Percentiles rank a stretch among this genome's conserved stretches.
Conservation (phyloP, 2,888 invertebrate genomes). For the Diaprepes abbreviatus region DNA sequence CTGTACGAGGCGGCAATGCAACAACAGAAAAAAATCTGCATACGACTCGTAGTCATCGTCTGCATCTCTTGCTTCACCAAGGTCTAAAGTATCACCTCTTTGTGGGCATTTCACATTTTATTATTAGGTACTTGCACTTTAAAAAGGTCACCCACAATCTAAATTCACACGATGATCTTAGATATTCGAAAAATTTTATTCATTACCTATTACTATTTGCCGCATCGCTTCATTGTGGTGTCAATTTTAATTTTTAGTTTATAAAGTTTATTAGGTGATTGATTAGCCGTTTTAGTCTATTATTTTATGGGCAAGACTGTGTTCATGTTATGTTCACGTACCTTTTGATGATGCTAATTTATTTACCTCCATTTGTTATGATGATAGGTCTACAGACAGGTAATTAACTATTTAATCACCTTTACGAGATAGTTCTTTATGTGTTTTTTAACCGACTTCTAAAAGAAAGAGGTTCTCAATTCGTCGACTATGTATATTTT, state of each 20-base stretch:
- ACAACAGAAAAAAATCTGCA: neutral
- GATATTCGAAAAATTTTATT: neutral
- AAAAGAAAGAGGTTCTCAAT: too few species aligned
- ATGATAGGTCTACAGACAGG: too few species aligned
- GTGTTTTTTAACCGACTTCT: too few species aligned
- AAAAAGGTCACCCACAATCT: slow-evolving; percentile 1
- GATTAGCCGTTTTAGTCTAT: neutral
- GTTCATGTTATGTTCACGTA: too few species aligned
- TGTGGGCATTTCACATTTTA: neutral
- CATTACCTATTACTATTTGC: neutral
- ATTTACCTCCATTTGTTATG: too few species aligned
- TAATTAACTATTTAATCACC: too few species aligned
- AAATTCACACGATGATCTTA: slow-evolving; percentile 1
- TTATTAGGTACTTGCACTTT: slow-evolving; percentile 9
- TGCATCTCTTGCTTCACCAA: neutral
- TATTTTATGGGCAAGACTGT: neutral
- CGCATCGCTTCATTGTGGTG: neutral
- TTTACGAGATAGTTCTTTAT: too few species aligned
- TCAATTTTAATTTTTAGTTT: neutral
- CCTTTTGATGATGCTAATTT: too few species aligned
- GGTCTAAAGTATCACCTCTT: neutral
- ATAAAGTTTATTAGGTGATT: neutral
- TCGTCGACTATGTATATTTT: too few species aligned
- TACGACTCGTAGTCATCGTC: neutral
- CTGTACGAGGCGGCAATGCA: neutral